A percentile compares a stretch with the other conserved stretches of the same genome.
phyloP scores from a whole-genome alignment of 2,888 invertebrate genomes.

The Cecidostiba fungosa region DNA sequence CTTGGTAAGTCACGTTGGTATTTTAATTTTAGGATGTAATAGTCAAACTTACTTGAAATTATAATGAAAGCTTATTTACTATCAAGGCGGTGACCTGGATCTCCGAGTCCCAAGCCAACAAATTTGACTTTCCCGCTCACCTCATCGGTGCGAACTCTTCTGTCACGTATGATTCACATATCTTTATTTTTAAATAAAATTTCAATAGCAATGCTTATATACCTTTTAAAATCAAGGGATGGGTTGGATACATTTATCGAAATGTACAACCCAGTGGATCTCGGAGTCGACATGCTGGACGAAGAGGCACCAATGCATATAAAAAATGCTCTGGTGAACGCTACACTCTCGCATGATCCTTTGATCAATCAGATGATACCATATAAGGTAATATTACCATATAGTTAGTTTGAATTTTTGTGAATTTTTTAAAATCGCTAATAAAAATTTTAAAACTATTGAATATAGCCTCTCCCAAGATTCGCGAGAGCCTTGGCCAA shows the following conservation, averaged over 20 bases:
- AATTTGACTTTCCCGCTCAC: background rate
- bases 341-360: background rate
- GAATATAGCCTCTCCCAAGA: constrained; percentile 87
- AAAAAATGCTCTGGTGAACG: background rate
- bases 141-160: background rate
- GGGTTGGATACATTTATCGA: background rate
- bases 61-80: no score
- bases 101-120: background rate
- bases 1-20: no score
- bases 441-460: constrained; percentile 91
- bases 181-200: background rate
- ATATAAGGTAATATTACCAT: background rate
- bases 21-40: no score
- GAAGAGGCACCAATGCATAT: background rate
- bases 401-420: background rate
- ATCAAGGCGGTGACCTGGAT: no score
- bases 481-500: constrained; percentile 90
- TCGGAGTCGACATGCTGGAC: background rate
- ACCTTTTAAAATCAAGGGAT: background rate
- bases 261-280: background rate
- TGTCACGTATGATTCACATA: background rate
- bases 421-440: constrained; percentile 84
- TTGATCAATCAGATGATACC: background rate
- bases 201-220: background rate
- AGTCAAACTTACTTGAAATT: no score